Base-by-base conservation (phyloP, 2,888 invertebrate genomes). In the Diabrotica balteata region DNA sequence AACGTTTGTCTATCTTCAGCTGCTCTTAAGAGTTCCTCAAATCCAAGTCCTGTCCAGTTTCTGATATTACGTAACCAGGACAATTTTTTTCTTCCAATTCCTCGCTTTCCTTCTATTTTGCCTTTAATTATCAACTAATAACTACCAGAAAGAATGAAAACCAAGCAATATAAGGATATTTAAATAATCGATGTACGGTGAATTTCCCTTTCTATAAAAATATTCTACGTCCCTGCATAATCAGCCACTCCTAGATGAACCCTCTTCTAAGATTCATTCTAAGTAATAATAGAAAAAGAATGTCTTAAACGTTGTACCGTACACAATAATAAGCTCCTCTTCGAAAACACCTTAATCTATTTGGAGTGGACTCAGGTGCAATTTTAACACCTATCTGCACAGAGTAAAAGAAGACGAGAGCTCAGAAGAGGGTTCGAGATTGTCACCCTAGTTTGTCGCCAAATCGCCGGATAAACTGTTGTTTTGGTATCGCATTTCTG, bases 361-460 rank as follows among this genome's bases (percentile, higher is more conserved):
- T 80, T 81, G 80, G 76, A 82, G 81, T 81, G 81, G 80, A 79
- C 77, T 82, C 82, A 82, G 82, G 81, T 82, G 82, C 80, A 80
- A 79, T 80, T 78, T 81, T 81, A 81, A 82, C 82, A 82, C 81
- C 81, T 82, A 76, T 77, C 72, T 74, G 75, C 75, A 75, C 75
- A 77, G 71, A 73, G 73, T 68, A 64, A 69, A 55, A 45, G 55
- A 55, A 72, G 63, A 66, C 66, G 63, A 59, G 64, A 63, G 17
- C 11, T 11, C 7, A n/a, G 44, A 59, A 64, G 54, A 67, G 32
- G 55, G 55, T 70, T 74, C 70, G 69, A 71, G 73, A 71, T 72
- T 70, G 69, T 52, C 66, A 73, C 74, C 73, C 72, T 69, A 72
- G 68, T 66, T 70, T 64, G 73, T 74, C 74, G 77, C 78, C 70